These are phyloP conservation scores for Macrophya annulata DNA, from an alignment of 2,888 invertebrate genomes.

Conservation along the genomic window DNA sequence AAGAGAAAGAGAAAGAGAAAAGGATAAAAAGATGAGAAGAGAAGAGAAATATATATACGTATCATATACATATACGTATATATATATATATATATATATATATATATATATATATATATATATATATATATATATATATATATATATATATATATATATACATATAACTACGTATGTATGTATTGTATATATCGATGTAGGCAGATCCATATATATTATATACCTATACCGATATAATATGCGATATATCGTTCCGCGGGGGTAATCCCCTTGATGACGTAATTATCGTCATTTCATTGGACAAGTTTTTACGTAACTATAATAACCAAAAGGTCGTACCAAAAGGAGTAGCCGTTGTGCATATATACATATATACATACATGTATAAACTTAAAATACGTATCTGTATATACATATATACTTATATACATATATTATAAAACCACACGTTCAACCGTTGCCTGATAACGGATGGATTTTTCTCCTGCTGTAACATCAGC, in stretches of 20 bases:
- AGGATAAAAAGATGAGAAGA: constrained; percentile 42
- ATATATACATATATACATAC: not conserved
- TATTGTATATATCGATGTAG: not conserved
- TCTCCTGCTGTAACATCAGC: not conserved
- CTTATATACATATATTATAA: not conserved
- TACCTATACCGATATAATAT: not conserved
- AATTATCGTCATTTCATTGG: constrained; percentile 61
- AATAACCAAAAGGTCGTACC: constrained; percentile 3
- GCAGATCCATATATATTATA: not conserved
- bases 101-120: not conserved
- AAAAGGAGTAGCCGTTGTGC: not conserved
- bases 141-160: not conserved
- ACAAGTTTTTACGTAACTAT: constrained; percentile 57
- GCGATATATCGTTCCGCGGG: constrained; percentile 49
- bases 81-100: constrained; percentile 19
- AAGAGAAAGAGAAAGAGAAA: constrained; percentile 24
- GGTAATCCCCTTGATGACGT: constrained; percentile 65
- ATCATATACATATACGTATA: not conserved
- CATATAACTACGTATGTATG: not conserved
- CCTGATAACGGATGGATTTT: not conserved
- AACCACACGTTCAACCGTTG: not conserved
- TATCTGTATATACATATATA: no score
- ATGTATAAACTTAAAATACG: not conserved
- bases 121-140: not conserved
- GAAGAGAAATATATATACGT: constrained; percentile 30